Evolutionary conservation across 2,113 vertebrate species (phyloP), one percentile per base, ranked within the genome.

Genomic region (Eublepharis macularius): DNA sequence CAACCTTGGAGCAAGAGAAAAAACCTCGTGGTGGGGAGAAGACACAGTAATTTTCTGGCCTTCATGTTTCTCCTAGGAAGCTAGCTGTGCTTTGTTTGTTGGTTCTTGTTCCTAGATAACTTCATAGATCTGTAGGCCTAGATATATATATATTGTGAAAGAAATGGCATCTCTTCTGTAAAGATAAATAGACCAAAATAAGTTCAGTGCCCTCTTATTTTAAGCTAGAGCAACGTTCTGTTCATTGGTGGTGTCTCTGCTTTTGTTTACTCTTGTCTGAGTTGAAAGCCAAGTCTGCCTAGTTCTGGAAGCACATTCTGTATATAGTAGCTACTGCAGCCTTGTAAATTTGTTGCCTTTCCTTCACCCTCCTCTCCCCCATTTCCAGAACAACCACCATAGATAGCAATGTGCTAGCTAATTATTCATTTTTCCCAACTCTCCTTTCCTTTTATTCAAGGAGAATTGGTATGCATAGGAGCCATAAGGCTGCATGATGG

Each of bases 251-350:
- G 76, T 79, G 63, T 73, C 19, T 86, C 0, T 75, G 39, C 41
- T 84, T 75, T 65, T 68, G 19, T 87, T 85, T 82, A 66, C 13
- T 88, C 84, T 81, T 76, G 39, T 82, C 85, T 75, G 43, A 66
- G 9, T 83, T 70, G 1, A 85, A 77, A 81, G 0, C 47, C 86
- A 69, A 65, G 36, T 47, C 77, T 81, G 34, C 51, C 43, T 49
- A 85, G 57, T 43, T 29, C 13, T 83, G 2, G 6, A 51, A 66
- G 36, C 69, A 57, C 21, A 32, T 69, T 57, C 19, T 69, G 24
- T 65, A 12, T 66, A 43, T 74, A 9, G 8, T 57, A 29, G 49
- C 82, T 69, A 43, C 65, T 77, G 21, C 32, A 51, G 26, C 36
- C 34, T 39, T 76, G 29, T 77, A 10, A 68, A 66, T 9, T 69